Evolutionary conservation across 2,113 vertebrate species (phyloP).

Genomic region (Semnornis frantzii): DNA sequence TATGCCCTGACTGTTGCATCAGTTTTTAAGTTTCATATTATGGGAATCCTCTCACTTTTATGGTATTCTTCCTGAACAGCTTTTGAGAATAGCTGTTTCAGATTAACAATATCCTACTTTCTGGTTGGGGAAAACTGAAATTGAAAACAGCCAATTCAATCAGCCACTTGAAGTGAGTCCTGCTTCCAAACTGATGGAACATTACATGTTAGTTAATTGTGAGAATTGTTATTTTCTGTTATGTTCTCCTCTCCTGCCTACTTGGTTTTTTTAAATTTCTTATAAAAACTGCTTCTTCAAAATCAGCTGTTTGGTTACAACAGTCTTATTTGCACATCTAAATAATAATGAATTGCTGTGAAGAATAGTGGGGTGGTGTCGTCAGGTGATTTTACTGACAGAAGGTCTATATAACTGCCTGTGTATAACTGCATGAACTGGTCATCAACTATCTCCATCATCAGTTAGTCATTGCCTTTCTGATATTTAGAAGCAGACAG

Average conservation of each 20-base stretch:
- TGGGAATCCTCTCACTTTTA: not conserved
- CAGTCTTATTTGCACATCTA: not conserved
- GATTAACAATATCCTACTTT: conserved; percentile 5
- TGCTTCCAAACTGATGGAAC: not conserved
- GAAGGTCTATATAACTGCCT: not conserved
- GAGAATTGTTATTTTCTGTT: not conserved
- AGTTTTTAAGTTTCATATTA: not conserved
- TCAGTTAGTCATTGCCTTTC: not conserved
- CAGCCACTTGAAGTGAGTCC: not conserved
- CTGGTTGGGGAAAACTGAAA: not conserved
- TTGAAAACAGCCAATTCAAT: not conserved
- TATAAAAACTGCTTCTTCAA: not conserved
- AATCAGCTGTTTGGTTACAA: not conserved
- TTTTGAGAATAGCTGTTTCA: conserved; percentile 7
- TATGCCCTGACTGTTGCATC: not conserved
- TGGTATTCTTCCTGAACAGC: not conserved
- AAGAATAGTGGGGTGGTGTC: not conserved
- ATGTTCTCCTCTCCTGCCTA: not conserved
- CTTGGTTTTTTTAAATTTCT: not conserved
- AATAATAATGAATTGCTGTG: not conserved
- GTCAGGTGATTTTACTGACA: not conserved
- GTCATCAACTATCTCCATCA: not conserved
- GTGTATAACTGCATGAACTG: not conserved
- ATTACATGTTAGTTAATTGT: not conserved
- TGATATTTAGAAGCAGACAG: not conserved